Percentiles rank a stretch among this genome's conserved stretches.
Evolutionary conservation across 2,797 vertebrate genomes (phyloP).

Genomic region (Microchirus variegatus): DNA sequence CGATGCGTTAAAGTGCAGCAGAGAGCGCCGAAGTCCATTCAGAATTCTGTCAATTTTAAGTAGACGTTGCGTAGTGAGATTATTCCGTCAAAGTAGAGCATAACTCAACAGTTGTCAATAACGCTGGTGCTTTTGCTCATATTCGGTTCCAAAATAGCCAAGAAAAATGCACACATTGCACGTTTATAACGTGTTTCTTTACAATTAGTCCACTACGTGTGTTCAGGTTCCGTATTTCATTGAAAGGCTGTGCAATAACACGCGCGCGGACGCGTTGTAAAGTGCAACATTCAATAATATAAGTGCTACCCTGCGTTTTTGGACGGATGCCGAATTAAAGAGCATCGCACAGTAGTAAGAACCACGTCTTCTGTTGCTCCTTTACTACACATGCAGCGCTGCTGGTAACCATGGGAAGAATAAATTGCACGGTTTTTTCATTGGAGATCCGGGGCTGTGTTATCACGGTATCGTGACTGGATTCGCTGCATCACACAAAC

Average conservation of each 20-base stretch:
- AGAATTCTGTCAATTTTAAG: conserved; percentile 8
- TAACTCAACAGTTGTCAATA: accelerated
- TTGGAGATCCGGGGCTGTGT: conserved; percentile 26
- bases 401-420: neutral
- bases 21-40: conserved; percentile 29
- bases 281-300: conserved; percentile 19
- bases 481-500: conserved; percentile 37
- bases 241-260: accelerated
- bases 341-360: accelerated
- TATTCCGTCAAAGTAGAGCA: accelerated
- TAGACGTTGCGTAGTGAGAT: accelerated
- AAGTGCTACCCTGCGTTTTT: neutral
- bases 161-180: neutral
- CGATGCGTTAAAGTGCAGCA: conserved; percentile 46
- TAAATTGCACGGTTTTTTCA: conserved; percentile 7
- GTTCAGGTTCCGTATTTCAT: neutral
- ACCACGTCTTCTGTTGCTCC: accelerated
- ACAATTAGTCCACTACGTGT: no score
- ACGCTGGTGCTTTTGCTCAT: neutral
- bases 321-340: conserved; percentile 24
- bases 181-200: conserved; percentile 10
- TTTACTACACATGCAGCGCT: accelerated
- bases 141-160: neutral
- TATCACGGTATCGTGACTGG: conserved; percentile 9
- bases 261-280: neutral